phyloP scores from a whole-genome alignment of 2,113 vertebrate genomes.

The Amblyopsis rosae region DNA sequence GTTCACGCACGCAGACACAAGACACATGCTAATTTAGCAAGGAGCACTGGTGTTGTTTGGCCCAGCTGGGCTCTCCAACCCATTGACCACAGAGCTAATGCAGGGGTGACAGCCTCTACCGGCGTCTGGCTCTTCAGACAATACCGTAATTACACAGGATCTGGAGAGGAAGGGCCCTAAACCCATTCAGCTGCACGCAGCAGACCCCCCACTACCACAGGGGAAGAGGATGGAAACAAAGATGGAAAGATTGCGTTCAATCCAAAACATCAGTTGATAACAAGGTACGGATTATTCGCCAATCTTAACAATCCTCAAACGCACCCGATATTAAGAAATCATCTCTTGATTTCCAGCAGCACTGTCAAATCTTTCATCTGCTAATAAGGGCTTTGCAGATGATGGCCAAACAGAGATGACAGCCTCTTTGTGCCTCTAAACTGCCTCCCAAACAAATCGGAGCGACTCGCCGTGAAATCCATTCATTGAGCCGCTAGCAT shows the following conservation, averaged over 20 bases:
- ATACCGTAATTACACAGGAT: conserved; percentile 68
- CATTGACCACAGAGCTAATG: conserved; percentile 42
- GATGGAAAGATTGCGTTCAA: neutral
- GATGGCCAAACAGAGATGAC: conserved; percentile 66
- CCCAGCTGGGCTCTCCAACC: conserved; percentile 66
- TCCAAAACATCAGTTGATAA: neutral
- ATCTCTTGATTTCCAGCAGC: conserved; percentile 34
- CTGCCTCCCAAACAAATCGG: conserved; percentile 57
- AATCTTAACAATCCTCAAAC: conserved; percentile 23
- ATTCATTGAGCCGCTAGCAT: conserved; percentile 58
- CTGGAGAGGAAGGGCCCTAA: conserved; percentile 35
- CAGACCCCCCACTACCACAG: neutral
- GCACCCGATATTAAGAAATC: conserved; percentile 36
- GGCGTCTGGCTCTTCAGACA: conserved; percentile 67
- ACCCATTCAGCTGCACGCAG: conserved; percentile 27
- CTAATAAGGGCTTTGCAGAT: conserved; percentile 47
- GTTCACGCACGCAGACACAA: neutral
- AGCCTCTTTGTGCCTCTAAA: conserved; percentile 62
- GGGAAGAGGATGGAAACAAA: neutral
- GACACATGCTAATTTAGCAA: neutral
- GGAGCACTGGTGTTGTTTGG: conserved; percentile 4
- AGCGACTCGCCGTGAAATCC: conserved; percentile 57
- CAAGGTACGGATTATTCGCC: conserved; percentile 3
- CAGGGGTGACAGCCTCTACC: conserved; percentile 27
- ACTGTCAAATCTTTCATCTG: conserved; percentile 54